Percentiles rank a stretch among this genome's conserved stretches.
These are phyloP conservation scores for Drosophila ficusphila DNA, from an alignment of 1,140 invertebrate genomes.

Conservation along the genomic window DNA sequence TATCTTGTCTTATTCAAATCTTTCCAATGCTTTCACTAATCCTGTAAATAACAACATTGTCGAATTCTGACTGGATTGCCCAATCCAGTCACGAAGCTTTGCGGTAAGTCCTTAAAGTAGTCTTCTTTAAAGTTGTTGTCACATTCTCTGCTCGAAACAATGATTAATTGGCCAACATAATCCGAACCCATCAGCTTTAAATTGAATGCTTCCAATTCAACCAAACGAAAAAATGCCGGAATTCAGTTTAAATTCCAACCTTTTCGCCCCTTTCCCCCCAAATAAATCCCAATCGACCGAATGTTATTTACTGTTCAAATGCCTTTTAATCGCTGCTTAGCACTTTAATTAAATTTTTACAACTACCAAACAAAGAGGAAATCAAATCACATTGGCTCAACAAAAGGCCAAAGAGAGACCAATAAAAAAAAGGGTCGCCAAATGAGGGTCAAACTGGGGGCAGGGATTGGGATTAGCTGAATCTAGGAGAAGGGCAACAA, in stretches of 20 bases:
- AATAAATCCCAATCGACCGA: conserved; percentile 38
- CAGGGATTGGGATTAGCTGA: conserved; percentile 53
- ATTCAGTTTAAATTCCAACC: conserved; percentile 13
- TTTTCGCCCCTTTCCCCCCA: neutral
- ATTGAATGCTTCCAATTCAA: conserved; percentile 20
- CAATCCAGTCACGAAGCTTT: conserved; percentile 77
- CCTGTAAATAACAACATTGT: conserved; percentile 57
- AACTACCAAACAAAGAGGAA: conserved; percentile 47
- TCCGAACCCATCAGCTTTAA: neutral
- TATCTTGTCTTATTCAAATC: conserved; percentile 51
- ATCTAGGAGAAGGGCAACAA: conserved; percentile 39
- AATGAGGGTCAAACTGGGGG: conserved; percentile 60
- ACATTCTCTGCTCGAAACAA: neutral
- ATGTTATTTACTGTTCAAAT: conserved; percentile 68
- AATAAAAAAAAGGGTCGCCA: conserved; percentile 51
- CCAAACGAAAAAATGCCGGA: conserved; percentile 5
- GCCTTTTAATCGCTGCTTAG: conserved; percentile 67
- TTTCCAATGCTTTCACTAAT: conserved; percentile 68
- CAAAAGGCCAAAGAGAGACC: conserved; percentile 21
- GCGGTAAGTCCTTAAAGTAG: conserved; percentile 64
- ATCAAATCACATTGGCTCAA: conserved; percentile 58
- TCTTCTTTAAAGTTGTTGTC: neutral
- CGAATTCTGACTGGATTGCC: conserved; percentile 19
- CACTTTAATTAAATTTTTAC: conserved; percentile 72
- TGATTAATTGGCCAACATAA: conserved; percentile 10